Base-by-base conservation (phyloP, 2,888 invertebrate species). In the Scaeva pyrastri region DNA sequence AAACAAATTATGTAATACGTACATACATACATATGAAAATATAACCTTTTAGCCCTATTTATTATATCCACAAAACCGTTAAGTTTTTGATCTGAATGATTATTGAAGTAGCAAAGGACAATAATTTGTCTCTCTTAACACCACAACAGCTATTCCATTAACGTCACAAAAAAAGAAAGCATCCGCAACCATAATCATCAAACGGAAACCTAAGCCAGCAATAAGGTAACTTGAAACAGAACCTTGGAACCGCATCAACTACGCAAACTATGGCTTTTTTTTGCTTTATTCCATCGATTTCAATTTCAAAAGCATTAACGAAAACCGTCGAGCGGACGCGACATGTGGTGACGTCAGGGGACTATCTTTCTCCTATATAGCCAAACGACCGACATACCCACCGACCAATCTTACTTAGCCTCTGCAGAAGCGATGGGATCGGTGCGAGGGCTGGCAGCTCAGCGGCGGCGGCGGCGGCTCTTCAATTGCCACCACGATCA, bases 11-110 rank as follows among this genome's bases (percentile, higher is more conserved):
- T n/a, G n/a, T n/a, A n/a, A n/a, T n/a, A n/a, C n/a, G n/a, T n/a
- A n/a, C n/a, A n/a, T n/a, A n/a, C n/a, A n/a, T n/a, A n/a, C n/a
- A n/a, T n/a, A n/a, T n/a, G 66, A 75, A 72, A 72, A 2, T 75
- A 31, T 31, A 71, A 80, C 75, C 76, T 80, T 76, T 80, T 73
- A 85, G 73, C 76, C 73, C 76, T 77, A 77, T 85, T 85, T 73
- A 85, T 73, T 62, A 76, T 56, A 62, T 68, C 6, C 16, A 85
- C 68, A 36, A 76, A 60, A 85, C 85, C 85, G 85, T 77, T 85
- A 85, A 70, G 62, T 56, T 73, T 58, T 41, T 62, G 75, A 23
- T 66, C 56, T 64, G 23, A 78, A 64, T 74, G 19, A 73, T 64
- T 71, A 52, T 50, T 43, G 45, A 16, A 31, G 41, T 23, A 26